phyloP scores from a whole-genome alignment of 2,888 invertebrate species.

The Epistrophe grossulariae region DNA sequence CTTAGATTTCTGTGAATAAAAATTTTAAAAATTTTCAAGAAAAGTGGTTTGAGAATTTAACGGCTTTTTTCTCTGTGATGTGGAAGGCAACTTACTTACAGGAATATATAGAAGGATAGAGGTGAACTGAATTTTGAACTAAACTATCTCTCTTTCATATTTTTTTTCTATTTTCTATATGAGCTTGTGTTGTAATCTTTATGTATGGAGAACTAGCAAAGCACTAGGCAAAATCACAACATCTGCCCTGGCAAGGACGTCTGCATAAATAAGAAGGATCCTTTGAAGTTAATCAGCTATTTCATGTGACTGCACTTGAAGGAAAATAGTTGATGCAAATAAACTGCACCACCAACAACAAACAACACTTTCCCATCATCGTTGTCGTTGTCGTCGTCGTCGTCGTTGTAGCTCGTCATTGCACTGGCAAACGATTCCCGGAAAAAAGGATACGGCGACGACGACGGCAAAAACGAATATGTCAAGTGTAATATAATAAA shows the following conservation, averaged over 20 bases:
- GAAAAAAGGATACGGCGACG: constrained; percentile 22
- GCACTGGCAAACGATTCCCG: constrained; percentile 16
- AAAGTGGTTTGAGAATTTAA: not conserved
- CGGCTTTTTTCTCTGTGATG: not conserved
- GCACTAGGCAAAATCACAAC: constrained; percentile 25
- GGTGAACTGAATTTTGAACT: constrained; percentile 1
- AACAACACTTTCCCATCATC: not conserved
- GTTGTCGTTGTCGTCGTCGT: not conserved
- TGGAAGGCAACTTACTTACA: not conserved
- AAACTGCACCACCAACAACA: constrained; percentile 56
- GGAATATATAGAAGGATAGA: not conserved
- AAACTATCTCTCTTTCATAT: not conserved
- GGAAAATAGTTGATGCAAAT: constrained; percentile 72
- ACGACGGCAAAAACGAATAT: constrained; percentile 45
- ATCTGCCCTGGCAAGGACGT: constrained; percentile 43
- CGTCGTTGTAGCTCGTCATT: not conserved
- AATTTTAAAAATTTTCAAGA: not conserved
- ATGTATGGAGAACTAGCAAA: not conserved
- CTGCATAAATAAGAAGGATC: constrained; percentile 63
- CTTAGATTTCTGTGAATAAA: not conserved
- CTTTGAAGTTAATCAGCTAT: constrained; percentile 74
- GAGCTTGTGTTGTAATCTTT: constrained; percentile 4
- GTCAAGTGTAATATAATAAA: constrained; percentile 71
- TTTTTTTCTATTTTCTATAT: not conserved
- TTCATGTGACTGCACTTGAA: constrained; percentile 71